Percentiles rank a stretch among this genome's conserved stretches.
Conservation (phyloP, 92 coral and sea anemone species). For the Epizoanthus stellaris region DNA sequence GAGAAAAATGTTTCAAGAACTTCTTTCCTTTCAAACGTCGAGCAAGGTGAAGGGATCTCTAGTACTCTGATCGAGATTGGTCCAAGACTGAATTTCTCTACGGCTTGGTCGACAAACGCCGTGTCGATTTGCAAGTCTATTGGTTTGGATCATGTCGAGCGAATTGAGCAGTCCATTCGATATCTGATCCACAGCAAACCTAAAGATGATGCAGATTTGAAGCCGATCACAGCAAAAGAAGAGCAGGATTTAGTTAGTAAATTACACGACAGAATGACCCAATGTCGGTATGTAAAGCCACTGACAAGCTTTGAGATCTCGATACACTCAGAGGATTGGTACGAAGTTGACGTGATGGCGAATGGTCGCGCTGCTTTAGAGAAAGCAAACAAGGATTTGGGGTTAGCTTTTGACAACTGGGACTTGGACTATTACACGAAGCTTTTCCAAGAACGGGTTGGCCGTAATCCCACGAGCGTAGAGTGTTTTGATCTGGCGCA, state of each 20-base stretch:
- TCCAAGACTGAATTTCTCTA: constrained; percentile 96
- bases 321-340: constrained; percentile 74
- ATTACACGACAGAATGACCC: constrained; percentile 96
- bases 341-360: constrained; percentile 78
- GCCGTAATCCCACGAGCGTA: constrained; percentile 94
- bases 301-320: constrained; percentile 77
- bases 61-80: constrained; percentile 81
- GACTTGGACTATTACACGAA: constrained; percentile 90
- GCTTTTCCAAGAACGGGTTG: constrained; percentile 80
- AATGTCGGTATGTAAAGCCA: constrained; percentile 86
- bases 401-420: constrained; percentile 97
- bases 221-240: constrained; percentile 61
- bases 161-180: constrained; percentile 87
- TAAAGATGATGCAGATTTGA: constrained; percentile 45
- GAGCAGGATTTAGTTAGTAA: constrained; percentile 73
- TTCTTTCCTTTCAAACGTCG: constrained; percentile 59
- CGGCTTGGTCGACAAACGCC: constrained; percentile 97
- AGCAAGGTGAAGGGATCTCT: constrained; percentile 22
- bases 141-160: constrained; percentile 77
- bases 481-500: constrained; percentile 99
- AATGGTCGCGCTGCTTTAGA: constrained; percentile 83
- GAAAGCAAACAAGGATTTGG: constrained; percentile 84
- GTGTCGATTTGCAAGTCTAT: constrained; percentile 91
- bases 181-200: constrained; percentile 67
- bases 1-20: constrained; percentile 64